Evolutionary conservation across 2,113 vertebrate species (phyloP).

Genomic region (Loxodonta africana): DNA sequence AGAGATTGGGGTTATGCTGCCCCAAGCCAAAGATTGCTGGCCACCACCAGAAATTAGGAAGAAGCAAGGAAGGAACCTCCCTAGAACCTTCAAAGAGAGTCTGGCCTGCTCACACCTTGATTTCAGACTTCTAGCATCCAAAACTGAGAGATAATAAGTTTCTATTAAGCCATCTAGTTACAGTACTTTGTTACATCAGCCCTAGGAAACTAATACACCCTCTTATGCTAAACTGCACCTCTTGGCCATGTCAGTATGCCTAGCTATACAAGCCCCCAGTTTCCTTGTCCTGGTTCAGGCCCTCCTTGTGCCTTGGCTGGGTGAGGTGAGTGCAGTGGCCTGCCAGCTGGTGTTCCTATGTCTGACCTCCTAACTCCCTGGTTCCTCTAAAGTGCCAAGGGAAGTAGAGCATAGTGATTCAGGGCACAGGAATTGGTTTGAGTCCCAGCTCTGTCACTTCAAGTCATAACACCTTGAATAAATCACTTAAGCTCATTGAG

Average conservation of each 20-base stretch:
- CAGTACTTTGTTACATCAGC: background rate
- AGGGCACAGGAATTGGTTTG: too few relatives aligned
- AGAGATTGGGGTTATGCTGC: background rate
- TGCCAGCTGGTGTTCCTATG: rapidly evolving
- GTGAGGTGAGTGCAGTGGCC: background rate
- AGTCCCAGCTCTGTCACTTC: background rate
- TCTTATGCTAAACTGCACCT: background rate
- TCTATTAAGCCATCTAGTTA: background rate
- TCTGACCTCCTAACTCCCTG: background rate
- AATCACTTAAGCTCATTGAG: background rate
- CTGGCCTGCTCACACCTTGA: background rate
- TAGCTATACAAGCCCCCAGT: background rate
- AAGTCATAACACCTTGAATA: background rate
- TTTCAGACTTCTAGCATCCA: background rate
- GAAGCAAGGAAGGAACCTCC: background rate
- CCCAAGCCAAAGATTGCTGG: background rate
- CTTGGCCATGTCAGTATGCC: rapidly evolving
- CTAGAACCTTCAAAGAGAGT: background rate
- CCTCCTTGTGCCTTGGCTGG: background rate
- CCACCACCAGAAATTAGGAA: background rate
- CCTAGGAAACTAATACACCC: background rate
- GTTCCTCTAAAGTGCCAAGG: background rate
- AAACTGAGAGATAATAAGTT: background rate
- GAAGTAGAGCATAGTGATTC: background rate
- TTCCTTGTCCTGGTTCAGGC: background rate